Base-by-base conservation (phyloP, 2,113 vertebrate species). In the Nothocercus julius region DNA sequence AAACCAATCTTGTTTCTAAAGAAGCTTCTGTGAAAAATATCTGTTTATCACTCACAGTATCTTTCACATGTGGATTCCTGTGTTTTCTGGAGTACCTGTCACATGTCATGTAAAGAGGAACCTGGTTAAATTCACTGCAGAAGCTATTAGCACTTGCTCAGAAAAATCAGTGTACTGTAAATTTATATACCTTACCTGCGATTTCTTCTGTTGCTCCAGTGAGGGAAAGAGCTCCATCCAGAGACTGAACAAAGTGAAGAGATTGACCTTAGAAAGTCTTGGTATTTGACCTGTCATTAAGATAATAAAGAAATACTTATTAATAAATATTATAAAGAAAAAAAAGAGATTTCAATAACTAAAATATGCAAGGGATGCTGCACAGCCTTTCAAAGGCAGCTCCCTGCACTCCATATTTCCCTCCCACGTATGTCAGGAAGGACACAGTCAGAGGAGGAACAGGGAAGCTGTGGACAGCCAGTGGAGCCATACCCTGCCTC, bases 141-240 rank as follows among this genome's bases (percentile, higher is more conserved):
- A 8, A 82, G 18, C 19, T 79, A 45, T 40, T 78, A 79, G 45
- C 32, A n/a, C 38, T 36, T 64, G 38, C 63, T 94, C 76, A 90
- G 67, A 82, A 94, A 92, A n/a, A 56, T 11, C 34, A 90, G 6
- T 5, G 59, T 85, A 81, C 1, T 6, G 27, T 19, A 96, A 95
- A 70, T 2, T 3, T 8, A 63, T 36, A 69, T 64, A 78, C 86
- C 87, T 95, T 98, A 98, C 98, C 96, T 97, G 95, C 11, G 94
- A 83, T 94, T 97, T 98, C 64, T 95, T 97, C 73, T 94, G 97
- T 40, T 96, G 79, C 63, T 97, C 94, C 38, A 89, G 69, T 1
- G 96, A 97, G 44, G 99, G 99, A 78, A 99, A 99, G 61, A 99
- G 97, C 91, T 99, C 99, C 99, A 99, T 99, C 99, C 99, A 99